A percentile compares a stretch with the other conserved stretches of the same genome.
These are phyloP conservation scores for Brachionus plicatilis DNA, from an alignment of 1,140 invertebrate species.

Conservation along the genomic window DNA sequence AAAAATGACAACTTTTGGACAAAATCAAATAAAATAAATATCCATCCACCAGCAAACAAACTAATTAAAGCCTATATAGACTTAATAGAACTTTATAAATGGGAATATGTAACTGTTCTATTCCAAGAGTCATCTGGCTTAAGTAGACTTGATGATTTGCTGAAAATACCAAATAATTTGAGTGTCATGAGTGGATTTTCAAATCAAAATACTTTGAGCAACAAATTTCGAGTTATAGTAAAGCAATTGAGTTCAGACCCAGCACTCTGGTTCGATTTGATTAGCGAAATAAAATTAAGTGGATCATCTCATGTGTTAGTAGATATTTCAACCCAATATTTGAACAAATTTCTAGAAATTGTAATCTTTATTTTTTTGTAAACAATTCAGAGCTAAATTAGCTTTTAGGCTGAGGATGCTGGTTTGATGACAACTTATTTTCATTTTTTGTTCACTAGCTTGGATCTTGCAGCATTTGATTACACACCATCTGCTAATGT, in stretches of 20 bases:
- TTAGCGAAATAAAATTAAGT: neutral
- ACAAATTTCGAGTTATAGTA: neutral
- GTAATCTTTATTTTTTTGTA: neutral
- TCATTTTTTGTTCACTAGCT: constrained; percentile 21
- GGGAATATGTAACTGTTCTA: constrained; percentile 32
- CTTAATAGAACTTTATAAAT: neutral
- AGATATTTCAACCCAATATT: constrained; percentile 2
- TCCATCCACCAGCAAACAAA: constrained; percentile 12
- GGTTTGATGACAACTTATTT: constrained; percentile 39
- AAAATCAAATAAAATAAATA: neutral
- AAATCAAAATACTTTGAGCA: neutral
- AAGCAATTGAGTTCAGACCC: neutral
- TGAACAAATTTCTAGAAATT: constrained; percentile 24
- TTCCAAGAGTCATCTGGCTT: neutral
- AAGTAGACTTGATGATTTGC: neutral
- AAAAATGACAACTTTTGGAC: neutral
- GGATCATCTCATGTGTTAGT: constrained; percentile 27
- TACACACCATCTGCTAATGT: constrained; percentile 32
- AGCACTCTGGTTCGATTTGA: neutral
- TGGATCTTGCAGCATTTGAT: constrained; percentile 6
- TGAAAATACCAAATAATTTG: neutral
- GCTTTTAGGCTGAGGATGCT: neutral
- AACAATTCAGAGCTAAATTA: too few relatives aligned
- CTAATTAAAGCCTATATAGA: neutral
- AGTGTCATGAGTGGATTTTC: neutral